Conservation (phyloP, 1,140 invertebrate genomes). For the Drosophila quadrilineata region DNA sequence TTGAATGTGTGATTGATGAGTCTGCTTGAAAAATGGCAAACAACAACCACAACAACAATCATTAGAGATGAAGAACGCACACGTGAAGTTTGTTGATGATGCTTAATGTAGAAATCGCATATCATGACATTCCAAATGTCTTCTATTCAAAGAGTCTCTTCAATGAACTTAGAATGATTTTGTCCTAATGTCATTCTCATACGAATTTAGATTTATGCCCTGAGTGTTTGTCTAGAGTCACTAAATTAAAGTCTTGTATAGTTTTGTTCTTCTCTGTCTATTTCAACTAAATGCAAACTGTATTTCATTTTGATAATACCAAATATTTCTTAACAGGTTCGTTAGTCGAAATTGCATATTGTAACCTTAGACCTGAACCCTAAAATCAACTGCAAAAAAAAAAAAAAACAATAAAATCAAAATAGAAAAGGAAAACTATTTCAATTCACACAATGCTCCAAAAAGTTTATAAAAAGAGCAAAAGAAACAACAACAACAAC, state of each 20-base stretch:
- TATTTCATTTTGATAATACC: no score
- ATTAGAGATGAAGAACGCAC: neutral
- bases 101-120: conserved; percentile 1
- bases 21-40: conserved; percentile 38
- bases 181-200: conserved; percentile 1
- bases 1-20: conserved; percentile 48
- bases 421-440: no score
- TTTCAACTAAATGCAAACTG: neutral
- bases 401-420: no score
- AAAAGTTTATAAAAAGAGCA: conserved; percentile 15
- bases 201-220: conserved; percentile 1
- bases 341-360: neutral
- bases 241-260: no score
- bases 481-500: no score
- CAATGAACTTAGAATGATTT: conserved; percentile 23
- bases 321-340: conserved; percentile 6
- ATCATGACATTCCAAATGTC: conserved; percentile 13
- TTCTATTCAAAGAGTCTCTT: conserved; percentile 3
- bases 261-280: neutral
- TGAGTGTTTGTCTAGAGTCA: no score
- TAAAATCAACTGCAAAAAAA: neutral
- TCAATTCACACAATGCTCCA: conserved; percentile 9
- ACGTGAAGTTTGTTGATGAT: conserved; percentile 37
- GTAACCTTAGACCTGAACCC: conserved; percentile 15
- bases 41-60: no score